A percentile compares a stretch with the other conserved stretches of the same genome.
Conservation (phyloP, 2,113 vertebrate genomes). For the Tachycineta bicolor region DNA sequence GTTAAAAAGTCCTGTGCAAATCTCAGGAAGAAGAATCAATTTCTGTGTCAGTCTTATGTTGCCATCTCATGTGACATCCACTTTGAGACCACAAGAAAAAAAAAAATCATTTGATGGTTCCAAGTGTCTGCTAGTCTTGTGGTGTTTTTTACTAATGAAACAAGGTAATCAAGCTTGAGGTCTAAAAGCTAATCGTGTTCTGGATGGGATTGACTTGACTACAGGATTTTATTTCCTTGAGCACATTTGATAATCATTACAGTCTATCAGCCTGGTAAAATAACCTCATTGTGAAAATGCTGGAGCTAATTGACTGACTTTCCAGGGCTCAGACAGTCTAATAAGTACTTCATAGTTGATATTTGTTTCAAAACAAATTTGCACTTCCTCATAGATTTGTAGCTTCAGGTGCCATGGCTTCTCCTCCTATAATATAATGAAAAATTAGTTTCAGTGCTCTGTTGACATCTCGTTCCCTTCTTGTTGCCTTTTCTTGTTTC, state of each 20-base stretch:
- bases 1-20: neutral
- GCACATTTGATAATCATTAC: neutral
- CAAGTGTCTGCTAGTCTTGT: neutral
- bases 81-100: neutral
- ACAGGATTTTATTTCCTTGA: neutral
- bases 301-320: neutral
- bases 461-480: neutral
- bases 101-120: neutral
- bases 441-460: neutral
- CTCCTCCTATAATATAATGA: neutral
- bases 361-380: slow-evolving; percentile 35
- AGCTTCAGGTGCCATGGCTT: neutral
- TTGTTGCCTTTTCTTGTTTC: neutral
- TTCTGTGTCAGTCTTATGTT: neutral
- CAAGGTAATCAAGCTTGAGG: neutral
- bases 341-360: neutral
- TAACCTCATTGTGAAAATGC: neutral
- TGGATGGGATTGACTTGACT: neutral
- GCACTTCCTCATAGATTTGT: neutral
- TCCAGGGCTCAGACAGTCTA: neutral
- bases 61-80: neutral
- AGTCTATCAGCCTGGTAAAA: slow-evolving; percentile 8
- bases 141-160: neutral
- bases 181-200: neutral
- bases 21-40: neutral